phyloP scores from a whole-genome alignment of 2,113 vertebrate genomes.

The Lophius piscatorius region DNA sequence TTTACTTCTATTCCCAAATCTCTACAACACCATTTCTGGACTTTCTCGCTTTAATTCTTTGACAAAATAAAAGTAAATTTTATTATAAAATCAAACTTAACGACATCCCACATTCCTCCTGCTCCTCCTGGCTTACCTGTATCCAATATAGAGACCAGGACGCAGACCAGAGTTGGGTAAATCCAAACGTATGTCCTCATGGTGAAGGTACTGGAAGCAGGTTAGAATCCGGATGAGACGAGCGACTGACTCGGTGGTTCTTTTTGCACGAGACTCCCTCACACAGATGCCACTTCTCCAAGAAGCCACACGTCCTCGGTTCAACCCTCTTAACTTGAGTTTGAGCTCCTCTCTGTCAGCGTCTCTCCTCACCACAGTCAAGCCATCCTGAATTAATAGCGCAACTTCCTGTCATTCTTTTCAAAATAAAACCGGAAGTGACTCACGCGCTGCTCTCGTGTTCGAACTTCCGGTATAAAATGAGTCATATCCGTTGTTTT shows the following conservation, averaged over 20 bases:
- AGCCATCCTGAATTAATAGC: background rate
- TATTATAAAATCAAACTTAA: background rate
- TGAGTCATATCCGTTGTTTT: no score
- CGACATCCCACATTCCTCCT: background rate
- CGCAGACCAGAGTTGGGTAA: slow-evolving; percentile 70
- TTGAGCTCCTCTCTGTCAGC: slow-evolving; percentile 45
- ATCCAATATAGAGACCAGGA: slow-evolving; percentile 61
- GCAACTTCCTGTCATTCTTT: slow-evolving; percentile 24
- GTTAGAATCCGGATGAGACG: slow-evolving; percentile 43
- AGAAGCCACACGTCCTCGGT: slow-evolving; percentile 72
- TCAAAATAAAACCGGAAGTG: slow-evolving; percentile 61
- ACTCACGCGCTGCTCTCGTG: background rate
- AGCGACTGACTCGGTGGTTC: slow-evolving; percentile 6
- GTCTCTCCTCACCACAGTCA: slow-evolving; percentile 46
- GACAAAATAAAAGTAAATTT: background rate
- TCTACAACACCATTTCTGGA: background rate
- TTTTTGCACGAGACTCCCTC: slow-evolving; percentile 56
- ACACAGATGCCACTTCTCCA: slow-evolving; percentile 63
- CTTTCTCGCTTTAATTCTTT: background rate
- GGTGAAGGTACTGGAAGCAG: slow-evolving; percentile 35
- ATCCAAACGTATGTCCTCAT: slow-evolving; percentile 76
- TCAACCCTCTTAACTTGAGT: slow-evolving; percentile 69
- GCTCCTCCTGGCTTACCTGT: slow-evolving; percentile 66
- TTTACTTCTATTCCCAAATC: no score
- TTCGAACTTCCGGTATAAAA: no score